Base-by-base conservation (phyloP, 2,888 invertebrate species). In the Sturmia bella region DNA sequence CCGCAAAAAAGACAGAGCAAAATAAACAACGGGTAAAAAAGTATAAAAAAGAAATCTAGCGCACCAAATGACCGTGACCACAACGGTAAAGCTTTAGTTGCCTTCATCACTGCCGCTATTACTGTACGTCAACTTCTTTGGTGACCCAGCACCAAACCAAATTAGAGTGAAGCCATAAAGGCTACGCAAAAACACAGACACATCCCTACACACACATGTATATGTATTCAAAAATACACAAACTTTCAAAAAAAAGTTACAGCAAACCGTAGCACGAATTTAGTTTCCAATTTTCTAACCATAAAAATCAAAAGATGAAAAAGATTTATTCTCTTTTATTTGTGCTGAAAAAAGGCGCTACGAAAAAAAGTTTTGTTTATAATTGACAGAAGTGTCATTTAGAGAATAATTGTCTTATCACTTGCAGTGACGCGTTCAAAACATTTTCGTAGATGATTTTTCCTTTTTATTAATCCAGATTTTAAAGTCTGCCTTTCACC, bases 401-500 rank as follows among this genome's bases (percentile, higher is more conserved):
- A 79, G 75, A 83, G 79, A 79, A 83, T 88, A 88, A 88, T 88
- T 88, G 88, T 87, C 88, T 88, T 88, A 88, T 88, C 88, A 87
- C 88, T 88, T 86, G 87, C 87, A 87, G 84, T 82, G 81, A 87
- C 87, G 85, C 80, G 85, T 85, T 79, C 85, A 85, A 86, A 88
- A 85, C 85, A 87, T 88, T 87, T 87, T 76, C 4, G 43, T 83
- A 84, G 84, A 85, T 86, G 86, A 88, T n/a, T 84, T 3, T 32
- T 32, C 9, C 6, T 87, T 64, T 64, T 86, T n/a, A n/a, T 73
- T 17, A 41, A 48, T 32, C 17, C 32, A 70, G n/a, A 64, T 72
- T 63, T 78, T 68, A 32, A 13, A 13, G n/a, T 12, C 3, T 6
- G 39, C 48, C 27, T 57, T 21, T 0, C 24, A n/a, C 17, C 15